Base-by-base conservation (phyloP, 1,140 invertebrate genomes). In the Drosophila tani region DNA sequence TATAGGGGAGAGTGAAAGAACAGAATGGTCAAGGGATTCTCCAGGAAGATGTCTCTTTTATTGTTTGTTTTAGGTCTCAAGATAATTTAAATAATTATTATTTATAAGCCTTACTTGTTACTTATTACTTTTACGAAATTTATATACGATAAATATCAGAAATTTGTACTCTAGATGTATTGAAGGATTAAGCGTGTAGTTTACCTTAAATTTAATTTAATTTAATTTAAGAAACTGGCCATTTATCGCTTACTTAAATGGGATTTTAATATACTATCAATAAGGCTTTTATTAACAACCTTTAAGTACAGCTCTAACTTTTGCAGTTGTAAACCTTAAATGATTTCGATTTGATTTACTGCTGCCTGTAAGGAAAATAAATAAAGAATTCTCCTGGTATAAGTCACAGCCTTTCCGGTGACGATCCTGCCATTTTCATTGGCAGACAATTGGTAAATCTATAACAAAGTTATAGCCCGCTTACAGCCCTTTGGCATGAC, bases 401-500 rank as follows among this genome's bases (percentile, higher is more conserved):
- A 40, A 24, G 53, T 21, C 32, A 40, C 2, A 40, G 53, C 1
- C 32, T 40, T 38, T 15, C 40, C 40, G 40, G 2, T 41, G 27
- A 29, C 17, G 17, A 19, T 32, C n/a, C 32, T 3, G 2, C 12
- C 17, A 29, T 47, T 38, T 29, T n/a, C 27, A 43, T 40, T 70
- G 50, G 38, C 21, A 46, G 47, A 38, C 27, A 41, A 68, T 68
- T 69, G 66, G 29, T 45, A 27, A 60, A 60, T 73, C 68, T 59
- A 71, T 60, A 70, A 68, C n/a, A 68, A 43, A 73, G 67, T 60
- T 73, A 73, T 73, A 73, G 38, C 50, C 56, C 50, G 41, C 75
- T 76, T 75, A 60, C 65, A 51, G 55, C 47, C 65, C 55, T 63
- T 77, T 60, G 46, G 45, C 65, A 69, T 70, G 65, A 79, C 80